Percentiles rank a stretch among this genome's conserved stretches.
phyloP scores from a whole-genome alignment of 2,888 invertebrate species.

The Leucania comma region DNA sequence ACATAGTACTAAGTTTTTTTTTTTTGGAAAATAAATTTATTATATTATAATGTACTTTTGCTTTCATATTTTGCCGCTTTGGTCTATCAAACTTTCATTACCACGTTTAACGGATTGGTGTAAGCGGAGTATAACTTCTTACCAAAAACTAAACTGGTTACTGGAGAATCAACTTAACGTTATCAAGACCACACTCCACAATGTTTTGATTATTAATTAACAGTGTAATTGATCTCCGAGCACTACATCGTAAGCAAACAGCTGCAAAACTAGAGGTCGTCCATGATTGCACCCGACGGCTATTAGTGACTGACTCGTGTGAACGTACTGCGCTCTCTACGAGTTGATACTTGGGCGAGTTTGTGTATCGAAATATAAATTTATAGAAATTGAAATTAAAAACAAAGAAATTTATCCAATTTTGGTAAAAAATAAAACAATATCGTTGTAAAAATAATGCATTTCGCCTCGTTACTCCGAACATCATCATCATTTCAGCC shows the following conservation, averaged over 20 bases:
- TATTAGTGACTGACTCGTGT: conserved; percentile 81
- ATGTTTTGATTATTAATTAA: conserved; percentile 63
- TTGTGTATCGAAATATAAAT: no score
- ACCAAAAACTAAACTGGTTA: neutral
- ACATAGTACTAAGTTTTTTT: no score
- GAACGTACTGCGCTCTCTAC: conserved; percentile 59
- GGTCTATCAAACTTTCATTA: no score
- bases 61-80: no score
- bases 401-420: neutral
- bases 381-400: no score
- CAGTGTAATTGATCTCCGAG: conserved; percentile 68
- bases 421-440: no score
- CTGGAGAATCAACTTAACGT: neutral
- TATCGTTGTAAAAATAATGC: no score
- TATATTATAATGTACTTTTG: no score
- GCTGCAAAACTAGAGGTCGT: conserved; percentile 69
- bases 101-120: neutral
- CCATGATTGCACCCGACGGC: conserved; percentile 85
- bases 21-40: no score
- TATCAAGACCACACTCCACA: conserved; percentile 11
- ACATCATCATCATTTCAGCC: no score
- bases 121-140: neutral
- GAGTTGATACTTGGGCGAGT: conserved; percentile 64
- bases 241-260: conserved; percentile 69
- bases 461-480: no score